Base-by-base conservation (phyloP, 2,797 vertebrate species). In the Pteropus rufus region DNA sequence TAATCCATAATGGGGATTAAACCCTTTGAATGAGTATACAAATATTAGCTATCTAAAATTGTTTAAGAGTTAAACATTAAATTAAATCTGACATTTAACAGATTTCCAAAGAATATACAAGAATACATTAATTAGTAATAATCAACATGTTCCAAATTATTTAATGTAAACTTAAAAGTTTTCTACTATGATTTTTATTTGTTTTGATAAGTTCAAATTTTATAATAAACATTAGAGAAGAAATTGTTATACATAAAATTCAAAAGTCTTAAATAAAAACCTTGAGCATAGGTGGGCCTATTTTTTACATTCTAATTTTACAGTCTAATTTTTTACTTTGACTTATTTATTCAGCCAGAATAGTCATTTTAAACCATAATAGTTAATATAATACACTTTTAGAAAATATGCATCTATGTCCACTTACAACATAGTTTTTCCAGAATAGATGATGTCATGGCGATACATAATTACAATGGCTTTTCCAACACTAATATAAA, bases 1-100 rank as follows among this genome's bases (percentile, higher is more conserved):
- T 93, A 95, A 56, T 85, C 76, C 21, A 21, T 0, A 19, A 58
- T 44, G 31, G 56, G n/a, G 31, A 93, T 81, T 60, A 96, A 92
- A 39, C 19, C n/a, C 15, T 69, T 3, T 7, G 10, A 64, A 75
- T 29, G 26, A 92, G 21, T 31, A 58, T 60, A 39, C 29, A 94
- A 79, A 95, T 60, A 49, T 60, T 52, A 79, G 4, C 23, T 93
- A 44, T 31, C 0, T 60, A 79, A 62, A 56, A 39, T 31, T 75
- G 14, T 19, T 69, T 31, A 72, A 96, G 97, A 97, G 11, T 23
- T 73, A 36, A 62, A 83, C 82, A 36, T 18, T 96, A 64, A 41
- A 16, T 86, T 73, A 44, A 95, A 49, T 56, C 10, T 75, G 73
- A 75, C 67, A 75, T 89, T 91, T 49, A 95, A 21, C 2, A 81